These are phyloP conservation scores for Drosophila greeni DNA, from an alignment of 2,888 invertebrate species.

Conservation along the genomic window DNA sequence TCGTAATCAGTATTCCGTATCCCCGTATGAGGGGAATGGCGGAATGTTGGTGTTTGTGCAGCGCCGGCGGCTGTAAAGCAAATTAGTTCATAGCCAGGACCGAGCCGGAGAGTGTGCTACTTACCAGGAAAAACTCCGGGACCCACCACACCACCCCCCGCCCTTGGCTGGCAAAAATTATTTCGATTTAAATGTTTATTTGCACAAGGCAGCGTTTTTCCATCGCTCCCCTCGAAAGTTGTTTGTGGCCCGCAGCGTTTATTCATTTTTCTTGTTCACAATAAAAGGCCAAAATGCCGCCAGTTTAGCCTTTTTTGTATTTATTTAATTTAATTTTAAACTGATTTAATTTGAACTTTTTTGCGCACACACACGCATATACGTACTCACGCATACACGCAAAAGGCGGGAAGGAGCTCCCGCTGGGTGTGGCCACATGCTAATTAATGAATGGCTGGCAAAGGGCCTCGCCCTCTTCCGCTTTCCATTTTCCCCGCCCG, in stretches of 20 bases:
- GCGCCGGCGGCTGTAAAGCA: constrained; percentile 64
- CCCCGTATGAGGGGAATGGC: constrained; percentile 9
- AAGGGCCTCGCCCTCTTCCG: constrained; percentile 43
- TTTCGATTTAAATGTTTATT: constrained; percentile 69
- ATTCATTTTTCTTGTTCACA: constrained; percentile 47
- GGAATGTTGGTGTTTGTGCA: constrained; percentile 35
- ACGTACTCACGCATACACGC: neutral
- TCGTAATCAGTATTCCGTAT: constrained; percentile 3
- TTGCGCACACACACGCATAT: constrained; percentile 19
- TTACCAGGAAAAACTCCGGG: constrained; percentile 28
- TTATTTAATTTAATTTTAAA: constrained; percentile 66
- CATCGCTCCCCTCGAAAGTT: constrained; percentile 14
- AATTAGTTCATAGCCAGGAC: constrained; percentile 66
- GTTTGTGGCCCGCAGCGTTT: constrained; percentile 59
- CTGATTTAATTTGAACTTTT: constrained; percentile 67
- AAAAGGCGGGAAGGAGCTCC: constrained; percentile 22
- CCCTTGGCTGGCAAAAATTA: constrained; percentile 33
- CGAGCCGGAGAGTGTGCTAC: constrained; percentile 54
- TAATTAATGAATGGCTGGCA: constrained; percentile 69
- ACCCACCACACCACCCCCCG: neutral
- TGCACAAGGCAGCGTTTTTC: constrained; percentile 46
- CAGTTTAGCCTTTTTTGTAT: constrained; percentile 26
- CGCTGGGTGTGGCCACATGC: constrained; percentile 67
- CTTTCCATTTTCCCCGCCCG: neutral
- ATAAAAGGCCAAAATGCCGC: constrained; percentile 17